Evolutionary conservation across 2,888 invertebrate genomes (phyloP).

Genomic region (Aethes cnicana): DNA sequence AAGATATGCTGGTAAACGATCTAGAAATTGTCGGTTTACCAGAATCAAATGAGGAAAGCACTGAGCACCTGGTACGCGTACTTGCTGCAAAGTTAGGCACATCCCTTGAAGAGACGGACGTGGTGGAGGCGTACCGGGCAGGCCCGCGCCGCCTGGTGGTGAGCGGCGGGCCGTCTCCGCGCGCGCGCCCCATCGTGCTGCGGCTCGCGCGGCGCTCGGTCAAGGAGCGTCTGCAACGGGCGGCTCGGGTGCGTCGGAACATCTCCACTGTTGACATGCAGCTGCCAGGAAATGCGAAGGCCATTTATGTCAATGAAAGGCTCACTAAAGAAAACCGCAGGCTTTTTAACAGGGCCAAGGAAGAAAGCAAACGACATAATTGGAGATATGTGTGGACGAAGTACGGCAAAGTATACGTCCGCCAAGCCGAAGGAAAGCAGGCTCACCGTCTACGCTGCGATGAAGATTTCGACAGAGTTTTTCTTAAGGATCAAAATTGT

Average conservation of each 20-base stretch:
- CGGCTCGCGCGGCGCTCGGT: constrained; percentile 6
- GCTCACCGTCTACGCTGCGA: background rate
- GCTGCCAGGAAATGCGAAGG: background rate
- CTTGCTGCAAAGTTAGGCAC: too few relatives aligned
- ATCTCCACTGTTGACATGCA: background rate
- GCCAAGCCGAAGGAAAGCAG: background rate
- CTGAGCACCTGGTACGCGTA: too few relatives aligned
- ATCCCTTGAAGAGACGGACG: background rate
- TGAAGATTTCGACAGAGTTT: too few relatives aligned
- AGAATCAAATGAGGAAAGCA: too few relatives aligned
- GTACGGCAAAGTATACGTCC: background rate
- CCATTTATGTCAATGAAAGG: constrained; percentile 8
- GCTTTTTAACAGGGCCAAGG: constrained; percentile 4
- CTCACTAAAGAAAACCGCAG: constrained; percentile 8
- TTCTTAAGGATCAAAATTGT: too few relatives aligned
- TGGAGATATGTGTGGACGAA: constrained; percentile 10
- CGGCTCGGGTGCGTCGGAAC: constrained; percentile 17
- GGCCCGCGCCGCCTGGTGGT: constrained; percentile 3
- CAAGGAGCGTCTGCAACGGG: constrained; percentile 6
- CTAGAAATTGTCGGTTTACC: too few relatives aligned
- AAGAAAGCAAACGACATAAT: background rate
- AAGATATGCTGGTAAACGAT: too few relatives aligned
- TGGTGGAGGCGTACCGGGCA: constrained; percentile 7
- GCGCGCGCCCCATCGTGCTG: constrained; percentile 2
- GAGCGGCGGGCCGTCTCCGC: background rate